Conservation (phyloP, 2,113 vertebrate species). For the Saccopteryx bilineata region DNA sequence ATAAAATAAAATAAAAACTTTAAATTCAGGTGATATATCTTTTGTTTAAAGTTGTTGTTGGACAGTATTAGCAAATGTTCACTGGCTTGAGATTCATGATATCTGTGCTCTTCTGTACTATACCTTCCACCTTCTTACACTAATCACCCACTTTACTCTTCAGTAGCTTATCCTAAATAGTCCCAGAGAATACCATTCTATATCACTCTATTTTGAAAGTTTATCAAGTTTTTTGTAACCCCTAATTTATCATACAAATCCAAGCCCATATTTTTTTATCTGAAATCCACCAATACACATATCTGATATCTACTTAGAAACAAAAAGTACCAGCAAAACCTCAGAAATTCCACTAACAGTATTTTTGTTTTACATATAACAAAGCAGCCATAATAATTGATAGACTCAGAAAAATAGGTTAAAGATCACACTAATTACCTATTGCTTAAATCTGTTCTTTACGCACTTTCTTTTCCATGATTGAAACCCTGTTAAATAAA, state of each 20-base stretch:
- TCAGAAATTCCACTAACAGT: neutral
- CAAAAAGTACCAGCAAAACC: neutral
- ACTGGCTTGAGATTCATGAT: neutral
- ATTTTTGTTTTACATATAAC: neutral
- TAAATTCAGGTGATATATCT: neutral
- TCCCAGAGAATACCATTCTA: neutral
- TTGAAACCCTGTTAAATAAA: neutral
- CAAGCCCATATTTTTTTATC: neutral
- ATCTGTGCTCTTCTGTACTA: neutral
- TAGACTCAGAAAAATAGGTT: neutral
- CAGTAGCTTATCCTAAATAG: neutral
- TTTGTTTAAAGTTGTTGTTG: neutral
- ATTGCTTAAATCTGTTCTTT: neutral
- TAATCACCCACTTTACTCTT: neutral
- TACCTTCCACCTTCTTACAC: neutral
- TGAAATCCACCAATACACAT: neutral
- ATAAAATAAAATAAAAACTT: neutral
- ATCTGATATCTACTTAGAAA: neutral
- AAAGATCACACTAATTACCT: neutral
- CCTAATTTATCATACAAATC: neutral
- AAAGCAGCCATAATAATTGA: neutral
- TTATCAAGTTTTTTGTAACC: neutral
- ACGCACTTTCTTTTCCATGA: neutral
- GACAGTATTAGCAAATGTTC: neutral
- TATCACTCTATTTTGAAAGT: neutral